Base-by-base conservation (phyloP, 1,140 invertebrate genomes). In the Palaemon carinicauda region DNA sequence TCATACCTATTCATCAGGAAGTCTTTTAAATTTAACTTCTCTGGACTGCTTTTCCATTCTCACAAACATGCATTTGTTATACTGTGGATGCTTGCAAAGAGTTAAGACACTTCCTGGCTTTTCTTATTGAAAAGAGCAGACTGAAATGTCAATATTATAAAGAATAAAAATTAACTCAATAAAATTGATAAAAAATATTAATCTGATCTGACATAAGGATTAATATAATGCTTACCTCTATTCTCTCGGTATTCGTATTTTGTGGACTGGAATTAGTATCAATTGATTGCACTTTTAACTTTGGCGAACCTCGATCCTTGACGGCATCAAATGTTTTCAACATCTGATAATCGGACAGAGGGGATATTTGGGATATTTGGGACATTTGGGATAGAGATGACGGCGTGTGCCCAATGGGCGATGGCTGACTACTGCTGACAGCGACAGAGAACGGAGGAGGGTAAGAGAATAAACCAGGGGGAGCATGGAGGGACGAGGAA, bases 221-320 rank as follows among this genome's bases (percentile, higher is more conserved):
- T 52, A 77, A 52, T 21, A 78, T 2, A 31, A 21, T 21, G 5
- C 54, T 84, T 50, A 84, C 82, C 51, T 84, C 74, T 10, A 17
- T n/a, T 41, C 60, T 73, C 56, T 79, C 82, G 19, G 24, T 27
- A 85, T 78, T 85, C 60, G 65, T 27, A 29, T 86, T 77, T 12
- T 80, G 83, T 71, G 83, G 83, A 65, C 80, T 86, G 50, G 83
- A 86, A 54, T 86, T 86, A 51, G 83, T 77, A 73, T 86, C 83
- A 52, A 86, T 77, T 14, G 50, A 29, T 17, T 69, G 83, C 60
- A 86, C 65, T 80, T 86, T 86, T 41, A 71, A 74, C 71, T 69
- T 19, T 31, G 74, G 82, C 29, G 74, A 78, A 33, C 65, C 74
- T 53, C 75, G 60, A 69, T 56, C 82, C n/a, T 83, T 74, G 21